phyloP scores from a whole-genome alignment of 2,797 vertebrate species.

The Avahi laniger region DNA sequence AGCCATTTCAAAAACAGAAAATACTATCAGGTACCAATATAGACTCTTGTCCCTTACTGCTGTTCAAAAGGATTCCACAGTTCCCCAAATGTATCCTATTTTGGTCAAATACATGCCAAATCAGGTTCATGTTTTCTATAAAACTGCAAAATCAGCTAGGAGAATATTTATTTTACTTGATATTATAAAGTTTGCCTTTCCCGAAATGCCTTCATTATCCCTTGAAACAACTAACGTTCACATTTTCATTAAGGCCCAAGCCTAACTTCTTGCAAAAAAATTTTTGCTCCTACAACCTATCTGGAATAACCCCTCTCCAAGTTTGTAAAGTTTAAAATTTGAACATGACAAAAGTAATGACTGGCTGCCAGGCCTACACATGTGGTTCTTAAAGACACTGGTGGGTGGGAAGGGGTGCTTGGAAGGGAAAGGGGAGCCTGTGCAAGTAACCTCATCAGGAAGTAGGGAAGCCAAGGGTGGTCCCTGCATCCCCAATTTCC shows the following conservation, averaged over 20 bases:
- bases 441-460: not conserved
- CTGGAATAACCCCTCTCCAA: not conserved
- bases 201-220: not conserved
- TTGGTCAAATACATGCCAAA: not conserved
- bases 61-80: not conserved
- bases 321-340: not conserved
- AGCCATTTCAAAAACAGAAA: conserved; percentile 9
- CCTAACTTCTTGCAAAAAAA: not conserved
- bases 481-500: not conserved
- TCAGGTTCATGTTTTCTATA: not conserved
- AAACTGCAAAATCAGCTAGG: not conserved
- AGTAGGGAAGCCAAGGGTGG: not conserved
- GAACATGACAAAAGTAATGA: not conserved
- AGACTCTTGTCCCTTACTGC: not conserved
- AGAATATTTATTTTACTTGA: conserved; percentile 4
- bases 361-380: not conserved
- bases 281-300: not conserved
- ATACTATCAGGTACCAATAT: not conserved
- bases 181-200: not conserved
- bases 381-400: not conserved
- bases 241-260: not conserved
- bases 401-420: not conserved
- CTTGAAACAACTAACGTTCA: not conserved
- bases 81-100: not conserved
- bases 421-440: not conserved